These are phyloP conservation scores for Stenodema calcarata DNA, from an alignment of 2,888 invertebrate species.

Conservation along the genomic window DNA sequence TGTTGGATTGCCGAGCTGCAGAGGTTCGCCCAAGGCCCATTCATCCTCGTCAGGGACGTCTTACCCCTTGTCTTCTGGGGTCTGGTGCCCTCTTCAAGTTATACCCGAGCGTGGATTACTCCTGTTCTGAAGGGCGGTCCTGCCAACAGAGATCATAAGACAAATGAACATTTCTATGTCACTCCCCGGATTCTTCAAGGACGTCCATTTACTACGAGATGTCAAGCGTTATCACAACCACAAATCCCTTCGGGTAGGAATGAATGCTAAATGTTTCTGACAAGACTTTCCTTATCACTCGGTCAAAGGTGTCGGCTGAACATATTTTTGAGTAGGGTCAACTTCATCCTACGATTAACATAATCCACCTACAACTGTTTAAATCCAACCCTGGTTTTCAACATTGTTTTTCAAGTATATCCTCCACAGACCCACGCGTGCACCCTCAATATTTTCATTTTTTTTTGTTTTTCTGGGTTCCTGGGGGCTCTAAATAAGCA, in stretches of 20 bases:
- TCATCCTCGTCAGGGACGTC: not conserved
- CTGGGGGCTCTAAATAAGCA: too few relatives aligned
- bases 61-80: not conserved
- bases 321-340: too few relatives aligned
- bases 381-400: too few relatives aligned
- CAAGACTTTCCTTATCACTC: not conserved
- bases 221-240: not conserved
- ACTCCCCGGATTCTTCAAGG: not conserved
- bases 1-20: not conserved
- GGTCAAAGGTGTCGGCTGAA: too few relatives aligned
- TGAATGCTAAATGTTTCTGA: not conserved
- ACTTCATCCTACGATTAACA: too few relatives aligned
- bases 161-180: not conserved
- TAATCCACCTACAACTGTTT: too few relatives aligned
- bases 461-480: too few relatives aligned
- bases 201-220: not conserved
- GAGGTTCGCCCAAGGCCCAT: not conserved
- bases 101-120: not conserved
- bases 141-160: not conserved
- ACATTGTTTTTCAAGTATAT: too few relatives aligned
- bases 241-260: not conserved
- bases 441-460: too few relatives aligned
- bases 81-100: not conserved
- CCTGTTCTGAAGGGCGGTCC: not conserved
- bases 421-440: too few relatives aligned